Base-by-base conservation (phyloP, 2,797 vertebrate genomes). In the Eremophila alpestris region DNA sequence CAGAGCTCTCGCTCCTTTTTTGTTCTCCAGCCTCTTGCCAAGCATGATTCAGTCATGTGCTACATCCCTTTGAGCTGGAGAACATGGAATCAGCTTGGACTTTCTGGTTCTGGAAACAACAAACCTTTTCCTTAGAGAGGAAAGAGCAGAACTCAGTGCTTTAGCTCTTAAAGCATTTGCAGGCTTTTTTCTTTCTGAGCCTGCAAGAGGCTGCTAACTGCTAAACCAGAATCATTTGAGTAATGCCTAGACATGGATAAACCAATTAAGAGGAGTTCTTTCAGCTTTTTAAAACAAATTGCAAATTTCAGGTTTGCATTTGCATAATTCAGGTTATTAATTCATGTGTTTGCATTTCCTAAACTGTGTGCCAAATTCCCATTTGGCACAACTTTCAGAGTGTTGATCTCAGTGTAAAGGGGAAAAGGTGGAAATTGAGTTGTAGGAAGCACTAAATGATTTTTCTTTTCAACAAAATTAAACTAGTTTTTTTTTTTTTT, bases 261-360 rank as follows among this genome's bases (percentile, higher is more conserved):
- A 79, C 16, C 5, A 11, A 60, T 73, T 91, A 90, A 64, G 11
- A 40, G 3, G 27, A 73, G 30, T 43, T 34, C 32, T 86, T 93
- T 63, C 20, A 49, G 93, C 56, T 87, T 90, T 85, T 94, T 36
- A 51, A 64, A 87, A 68, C 30, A 79, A 83, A 75, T 84, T 68
- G 60, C 54, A 62, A 84, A 74, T 73, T 80, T 84, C 62, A 38
- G 56, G 52, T 74, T 93, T 0, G 0, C 32, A 86, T 91, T 88
- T 93, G 59, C 67, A 62, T 91, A 82, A 93, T 92, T 79, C 63
- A 64, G 63, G 49, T 88, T 88, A 91, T 84, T 91, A 86, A 81
- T 91, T 69, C 9, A 43, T 67, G 60, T 71, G 77, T 76, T 89
- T 82, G 54, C 58, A 8, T 82, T 86, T 86, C 63, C 59, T 59